Conservation (phyloP, 2,113 vertebrate species). For the Helogale parvula region DNA sequence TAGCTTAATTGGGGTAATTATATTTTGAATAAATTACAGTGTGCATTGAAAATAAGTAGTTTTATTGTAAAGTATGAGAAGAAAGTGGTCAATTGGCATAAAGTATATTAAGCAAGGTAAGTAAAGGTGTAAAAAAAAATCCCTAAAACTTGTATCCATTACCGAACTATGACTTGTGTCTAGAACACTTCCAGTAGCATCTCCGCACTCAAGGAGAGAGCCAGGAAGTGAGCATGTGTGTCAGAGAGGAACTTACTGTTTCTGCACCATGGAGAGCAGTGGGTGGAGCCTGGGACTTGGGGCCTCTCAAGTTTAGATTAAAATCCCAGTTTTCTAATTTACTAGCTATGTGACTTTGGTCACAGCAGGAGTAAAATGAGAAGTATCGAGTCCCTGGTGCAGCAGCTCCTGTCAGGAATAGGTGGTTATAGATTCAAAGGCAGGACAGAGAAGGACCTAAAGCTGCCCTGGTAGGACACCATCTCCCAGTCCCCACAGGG, state of each 20-base stretch:
- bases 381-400: neutral
- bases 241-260: neutral
- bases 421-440: neutral
- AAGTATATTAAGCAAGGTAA: neutral
- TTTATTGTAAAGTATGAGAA: neutral
- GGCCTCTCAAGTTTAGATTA: neutral
- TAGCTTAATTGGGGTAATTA: neutral
- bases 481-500: neutral
- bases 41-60: neutral
- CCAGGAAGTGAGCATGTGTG: neutral
- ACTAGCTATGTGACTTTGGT: neutral
- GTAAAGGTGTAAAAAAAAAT: neutral
- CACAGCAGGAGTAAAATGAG: neutral
- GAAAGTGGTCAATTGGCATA: neutral
- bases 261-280: neutral
- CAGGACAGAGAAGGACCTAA: fast-evolving
- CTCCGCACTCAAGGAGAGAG: neutral
- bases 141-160: neutral
- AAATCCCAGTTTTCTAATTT: neutral
- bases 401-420: neutral
- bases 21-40: neutral
- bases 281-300: neutral
- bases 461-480: neutral
- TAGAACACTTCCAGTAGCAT: neutral
- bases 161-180: neutral